Base-by-base conservation (phyloP, 2,888 invertebrate genomes). In the Tachina grossa region DNA sequence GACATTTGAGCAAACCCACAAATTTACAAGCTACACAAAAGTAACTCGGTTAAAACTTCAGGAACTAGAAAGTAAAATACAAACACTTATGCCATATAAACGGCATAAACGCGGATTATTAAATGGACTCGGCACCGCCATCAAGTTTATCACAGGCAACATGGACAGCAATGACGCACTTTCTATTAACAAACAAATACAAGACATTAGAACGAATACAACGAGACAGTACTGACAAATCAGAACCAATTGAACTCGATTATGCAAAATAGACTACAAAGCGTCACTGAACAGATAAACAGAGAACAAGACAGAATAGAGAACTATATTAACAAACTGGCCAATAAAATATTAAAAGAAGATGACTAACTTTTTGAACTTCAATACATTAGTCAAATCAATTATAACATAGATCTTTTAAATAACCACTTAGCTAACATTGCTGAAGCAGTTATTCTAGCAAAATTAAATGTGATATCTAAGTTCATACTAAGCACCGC, bases 331-430 rank as follows among this genome's bases (percentile, higher is more conserved):
- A 71, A 71, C n/a, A 71, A 57, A 45, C 31, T 45, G 1, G n/a
- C 71, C 13, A 55, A 69, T 22, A 69, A 55, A 22, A 69, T 53
- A 5, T 43, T 53, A 9, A 69, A 69, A 43, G 71, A 71, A 71
- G 71, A 71, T 71, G 71, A 71, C 43, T 14, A 45, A 43, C 47
- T 72, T 59, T 72, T 59, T 39, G 59, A 72, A 59, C 47, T 75
- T n/a, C 75, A 83, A 61, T 79, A 79, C 41, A 53, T 74, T 6
- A 79, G 47, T n/a, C 61, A 63, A 76, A 53, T 83, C 13, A 85
- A 83, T 59, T 76, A 76, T 49, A 85, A 85, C 41, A 85, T 87
- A 39, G 86, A 85, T 43, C 31, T 86, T n/a, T 51, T 84, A 49
- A 65, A 14, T 19, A 74, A 41, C 10, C 78, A 84, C 57, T 16